Conservation (phyloP, 2,797 vertebrate genomes). For the Stomatorhinus walkeri region DNA sequence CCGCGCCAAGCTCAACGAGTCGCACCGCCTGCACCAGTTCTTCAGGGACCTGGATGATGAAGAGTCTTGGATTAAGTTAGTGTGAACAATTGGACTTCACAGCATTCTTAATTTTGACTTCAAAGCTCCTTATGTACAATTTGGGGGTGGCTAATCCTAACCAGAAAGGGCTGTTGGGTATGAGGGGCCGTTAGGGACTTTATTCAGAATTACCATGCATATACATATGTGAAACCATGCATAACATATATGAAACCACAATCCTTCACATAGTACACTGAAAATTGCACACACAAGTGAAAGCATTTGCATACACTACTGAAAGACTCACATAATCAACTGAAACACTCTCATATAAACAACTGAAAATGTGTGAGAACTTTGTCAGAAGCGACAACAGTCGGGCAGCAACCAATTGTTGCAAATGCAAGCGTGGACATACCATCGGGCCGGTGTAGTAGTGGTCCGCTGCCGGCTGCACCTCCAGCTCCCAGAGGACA, state of each 20-base stretch:
- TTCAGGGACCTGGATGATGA: slow-evolving; percentile 97
- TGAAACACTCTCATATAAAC: neutral
- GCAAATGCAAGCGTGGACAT: neutral
- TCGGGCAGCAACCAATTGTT: neutral
- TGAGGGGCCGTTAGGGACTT: neutral
- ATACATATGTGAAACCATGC: too few relatives aligned
- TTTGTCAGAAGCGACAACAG: neutral
- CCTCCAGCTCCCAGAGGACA: neutral
- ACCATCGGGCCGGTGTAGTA: too few relatives aligned
- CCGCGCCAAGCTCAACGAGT: slow-evolving; percentile 82
- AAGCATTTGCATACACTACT: neutral
- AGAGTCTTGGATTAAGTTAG: slow-evolving; percentile 98
- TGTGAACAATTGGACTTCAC: neutral
- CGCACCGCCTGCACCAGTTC: slow-evolving; percentile 96
- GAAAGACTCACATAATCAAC: neutral
- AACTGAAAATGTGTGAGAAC: neutral
- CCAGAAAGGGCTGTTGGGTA: neutral
- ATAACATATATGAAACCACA: too few relatives aligned
- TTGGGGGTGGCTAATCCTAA: neutral
- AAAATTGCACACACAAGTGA: neutral
- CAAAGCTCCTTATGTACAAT: neutral
- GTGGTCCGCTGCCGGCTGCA: neutral
- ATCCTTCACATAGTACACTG: too few relatives aligned
- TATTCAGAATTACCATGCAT: too few relatives aligned
- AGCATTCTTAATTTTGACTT: neutral